phyloP scores from a whole-genome alignment of 1,140 invertebrate species.

The Euwallacea fornicatus region DNA sequence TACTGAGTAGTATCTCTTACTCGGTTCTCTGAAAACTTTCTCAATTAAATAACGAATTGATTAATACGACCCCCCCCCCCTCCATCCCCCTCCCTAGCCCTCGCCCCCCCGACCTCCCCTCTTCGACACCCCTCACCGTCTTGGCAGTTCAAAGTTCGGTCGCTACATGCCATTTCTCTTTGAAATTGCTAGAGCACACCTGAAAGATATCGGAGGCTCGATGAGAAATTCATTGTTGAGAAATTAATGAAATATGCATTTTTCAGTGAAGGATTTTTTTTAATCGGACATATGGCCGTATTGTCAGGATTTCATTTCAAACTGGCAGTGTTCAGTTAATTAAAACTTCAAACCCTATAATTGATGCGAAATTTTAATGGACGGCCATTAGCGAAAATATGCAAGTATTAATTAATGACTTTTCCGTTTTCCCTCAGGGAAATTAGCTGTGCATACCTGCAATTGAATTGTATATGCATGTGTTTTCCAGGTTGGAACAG shows the following conservation, averaged over 20 bases:
- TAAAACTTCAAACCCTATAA: conserved; percentile 4
- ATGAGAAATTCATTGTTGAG: too few relatives aligned
- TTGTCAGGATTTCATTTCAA: conserved; percentile 3
- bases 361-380: not conserved
- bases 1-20: too few relatives aligned
- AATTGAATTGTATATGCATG: not conserved
- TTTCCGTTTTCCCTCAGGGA: not conserved
- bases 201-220: too few relatives aligned
- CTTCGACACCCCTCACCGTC: too few relatives aligned
- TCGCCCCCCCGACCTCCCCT: too few relatives aligned
- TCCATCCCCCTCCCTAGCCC: too few relatives aligned
- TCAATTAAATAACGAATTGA: conserved; percentile 3
- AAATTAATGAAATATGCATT: too few relatives aligned
- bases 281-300: conserved; percentile 7
- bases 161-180: not conserved
- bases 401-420: conserved; percentile 1
- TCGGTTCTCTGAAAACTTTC: not conserved
- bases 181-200: too few relatives aligned
- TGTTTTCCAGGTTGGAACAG: not conserved
- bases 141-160: not conserved
- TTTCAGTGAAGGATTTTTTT: not conserved
- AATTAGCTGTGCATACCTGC: not conserved
- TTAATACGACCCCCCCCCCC: not conserved
- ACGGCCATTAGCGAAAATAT: not conserved
- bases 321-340: conserved; percentile 9